A percentile compares a stretch with the other conserved stretches of the same genome.
phyloP scores from a whole-genome alignment of 2,113 vertebrate genomes.

The Donacobius atricapilla region DNA sequence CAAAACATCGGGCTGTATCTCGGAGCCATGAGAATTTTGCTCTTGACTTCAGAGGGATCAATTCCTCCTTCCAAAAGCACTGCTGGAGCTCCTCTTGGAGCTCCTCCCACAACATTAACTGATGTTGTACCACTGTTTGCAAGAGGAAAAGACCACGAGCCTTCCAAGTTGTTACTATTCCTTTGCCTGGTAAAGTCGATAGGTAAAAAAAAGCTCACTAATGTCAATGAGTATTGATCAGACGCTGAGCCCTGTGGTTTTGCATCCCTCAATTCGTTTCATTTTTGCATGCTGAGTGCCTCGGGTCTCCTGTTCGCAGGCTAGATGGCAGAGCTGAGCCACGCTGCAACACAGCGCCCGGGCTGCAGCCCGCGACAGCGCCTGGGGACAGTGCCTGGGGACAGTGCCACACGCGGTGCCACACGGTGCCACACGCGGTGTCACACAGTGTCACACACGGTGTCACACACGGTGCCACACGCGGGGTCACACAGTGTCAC shows the following conservation, averaged over 20 bases:
- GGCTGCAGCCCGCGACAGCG: neutral
- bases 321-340: constrained; percentile 37
- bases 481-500: no score
- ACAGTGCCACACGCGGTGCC: no score
- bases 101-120: neutral
- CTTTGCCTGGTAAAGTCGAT: neutral
- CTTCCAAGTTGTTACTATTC: neutral
- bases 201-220: neutral
- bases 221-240: neutral
- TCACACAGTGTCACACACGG: neutral
- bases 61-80: neutral
- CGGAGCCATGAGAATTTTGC: neutral
- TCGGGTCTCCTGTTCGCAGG: neutral
- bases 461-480: no score
- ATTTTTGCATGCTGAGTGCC: neutral
- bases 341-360: fast-evolving
- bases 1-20: neutral
- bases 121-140: neutral
- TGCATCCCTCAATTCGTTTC: neutral
- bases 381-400: neutral
- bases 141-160: neutral
- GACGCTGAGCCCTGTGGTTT: neutral
- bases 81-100: neutral
- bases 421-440: neutral
- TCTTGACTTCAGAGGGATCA: neutral